These are phyloP conservation scores for Caenorhabditis wallacei DNA, from an alignment of 2,888 invertebrate genomes.

Conservation along the genomic window DNA sequence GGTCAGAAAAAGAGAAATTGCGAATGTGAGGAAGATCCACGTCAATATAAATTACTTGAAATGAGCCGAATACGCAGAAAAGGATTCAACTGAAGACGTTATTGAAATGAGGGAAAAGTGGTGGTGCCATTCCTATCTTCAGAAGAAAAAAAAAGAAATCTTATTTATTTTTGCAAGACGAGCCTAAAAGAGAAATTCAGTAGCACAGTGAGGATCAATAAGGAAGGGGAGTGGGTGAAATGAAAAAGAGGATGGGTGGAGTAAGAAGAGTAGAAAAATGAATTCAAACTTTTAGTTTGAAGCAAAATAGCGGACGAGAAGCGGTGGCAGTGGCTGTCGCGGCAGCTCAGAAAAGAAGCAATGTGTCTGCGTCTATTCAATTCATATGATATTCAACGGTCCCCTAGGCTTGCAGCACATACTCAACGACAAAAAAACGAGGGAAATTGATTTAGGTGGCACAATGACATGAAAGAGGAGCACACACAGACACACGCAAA, in stretches of 20 bases:
- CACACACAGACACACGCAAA: conserved; percentile 40
- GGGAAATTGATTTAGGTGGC: conserved; percentile 64
- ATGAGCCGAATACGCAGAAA: no score
- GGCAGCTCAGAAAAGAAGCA: conserved; percentile 37
- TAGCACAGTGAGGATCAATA: conserved; percentile 8
- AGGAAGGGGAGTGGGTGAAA: conserved; percentile 23
- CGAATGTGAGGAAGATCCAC: no score
- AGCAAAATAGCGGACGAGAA: conserved; percentile 46
- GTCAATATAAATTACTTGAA: no score
- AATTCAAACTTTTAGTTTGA: conserved; percentile 61
- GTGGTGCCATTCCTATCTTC: no score
- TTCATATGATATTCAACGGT: conserved; percentile 22
- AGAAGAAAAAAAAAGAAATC: no score
- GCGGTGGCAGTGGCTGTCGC: conserved; percentile 53
- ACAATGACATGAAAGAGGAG: conserved; percentile 57
- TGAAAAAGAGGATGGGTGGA: conserved; percentile 32
- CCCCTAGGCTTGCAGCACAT: conserved; percentile 49
- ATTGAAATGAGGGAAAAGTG: no score
- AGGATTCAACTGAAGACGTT: no score
- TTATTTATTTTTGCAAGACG: no score
- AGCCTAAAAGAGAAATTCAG: no score
- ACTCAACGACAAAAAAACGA: conserved; percentile 52
- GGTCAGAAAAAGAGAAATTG: background rate
- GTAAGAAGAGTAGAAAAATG: conserved; percentile 48
- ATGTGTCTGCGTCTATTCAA: conserved; percentile 44